Percentiles rank a stretch among this genome's conserved stretches.
These are phyloP conservation scores for Odontophorus gujanensis DNA, from an alignment of 2,113 vertebrate species.

Conservation along the genomic window DNA sequence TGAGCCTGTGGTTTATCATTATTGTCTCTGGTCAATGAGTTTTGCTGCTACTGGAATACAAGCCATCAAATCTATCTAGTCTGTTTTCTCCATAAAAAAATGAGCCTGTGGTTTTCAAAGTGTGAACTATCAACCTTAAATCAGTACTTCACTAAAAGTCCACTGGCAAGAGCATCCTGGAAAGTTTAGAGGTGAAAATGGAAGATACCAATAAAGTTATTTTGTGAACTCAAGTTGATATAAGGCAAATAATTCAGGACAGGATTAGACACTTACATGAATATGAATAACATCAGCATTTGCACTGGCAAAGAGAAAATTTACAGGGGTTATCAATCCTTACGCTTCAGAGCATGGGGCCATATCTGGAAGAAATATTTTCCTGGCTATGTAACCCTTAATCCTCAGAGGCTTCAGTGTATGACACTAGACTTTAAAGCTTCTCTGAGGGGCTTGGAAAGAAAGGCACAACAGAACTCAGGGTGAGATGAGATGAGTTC, in stretches of 20 bases:
- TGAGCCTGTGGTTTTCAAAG: slow-evolving; percentile 8
- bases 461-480: not conserved
- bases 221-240: slow-evolving; percentile 43
- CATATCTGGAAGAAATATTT: slow-evolving; percentile 63
- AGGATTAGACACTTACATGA: slow-evolving; percentile 56
- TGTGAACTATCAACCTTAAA: slow-evolving; percentile 31
- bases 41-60: slow-evolving; percentile 1
- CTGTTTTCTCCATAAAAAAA: slow-evolving; percentile 1
- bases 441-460: not conserved
- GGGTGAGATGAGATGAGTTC: not conserved
- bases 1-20: too few relatives aligned
- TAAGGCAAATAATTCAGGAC: slow-evolving; percentile 59
- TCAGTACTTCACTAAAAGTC: not conserved
- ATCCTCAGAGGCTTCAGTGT: not conserved
- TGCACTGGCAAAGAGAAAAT: slow-evolving; percentile 36
- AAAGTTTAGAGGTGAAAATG: slow-evolving; percentile 51
- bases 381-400: slow-evolving; percentile 17
- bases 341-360: slow-evolving; percentile 1
- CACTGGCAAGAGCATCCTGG: slow-evolving; percentile 3
- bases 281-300: slow-evolving; percentile 57
- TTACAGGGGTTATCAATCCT: slow-evolving; percentile 63
- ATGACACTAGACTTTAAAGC: slow-evolving; percentile 18
- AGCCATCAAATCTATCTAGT: not conserved
- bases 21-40: not conserved
- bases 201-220: slow-evolving; percentile 44